phyloP scores from a whole-genome alignment of 1,140 invertebrate species.

The Scaptomyza graminum region DNA sequence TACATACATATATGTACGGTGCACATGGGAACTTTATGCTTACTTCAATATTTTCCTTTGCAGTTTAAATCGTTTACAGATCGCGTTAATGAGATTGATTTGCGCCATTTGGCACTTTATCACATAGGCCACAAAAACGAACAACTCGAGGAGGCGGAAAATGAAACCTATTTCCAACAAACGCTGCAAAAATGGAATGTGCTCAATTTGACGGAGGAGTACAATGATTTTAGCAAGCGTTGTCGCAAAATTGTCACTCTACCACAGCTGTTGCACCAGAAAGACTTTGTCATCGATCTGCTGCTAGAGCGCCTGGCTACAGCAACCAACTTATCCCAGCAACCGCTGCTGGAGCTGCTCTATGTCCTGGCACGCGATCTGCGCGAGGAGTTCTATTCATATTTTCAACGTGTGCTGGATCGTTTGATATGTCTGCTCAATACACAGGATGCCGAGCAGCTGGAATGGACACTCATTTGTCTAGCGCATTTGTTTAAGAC shows the following conservation, averaged over 20 bases:
- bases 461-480: slow-evolving; percentile 93
- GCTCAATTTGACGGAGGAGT: slow-evolving; percentile 93
- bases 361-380: slow-evolving; percentile 94
- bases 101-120: slow-evolving; percentile 89
- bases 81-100: slow-evolving; percentile 91
- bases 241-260: slow-evolving; percentile 90
- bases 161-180: slow-evolving; percentile 91
- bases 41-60: slow-evolving; percentile 20
- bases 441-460: slow-evolving; percentile 90
- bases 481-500: slow-evolving; percentile 95
- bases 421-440: slow-evolving; percentile 89
- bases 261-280: slow-evolving; percentile 90
- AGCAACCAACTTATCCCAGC: slow-evolving; percentile 89
- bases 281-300: slow-evolving; percentile 89
- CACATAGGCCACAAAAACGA: slow-evolving; percentile 88
- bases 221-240: slow-evolving; percentile 89
- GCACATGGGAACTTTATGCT: neutral
- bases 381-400: slow-evolving; percentile 92
- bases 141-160: slow-evolving; percentile 85
- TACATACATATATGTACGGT: neutral
- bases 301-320: slow-evolving; percentile 89
- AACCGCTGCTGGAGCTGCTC: slow-evolving; percentile 93
- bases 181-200: slow-evolving; percentile 94
- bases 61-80: slow-evolving; percentile 95
- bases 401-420: slow-evolving; percentile 89